These are phyloP conservation scores for Ornithoptera alexandrae DNA, from an alignment of 2,888 invertebrate species.

Conservation along the genomic window DNA sequence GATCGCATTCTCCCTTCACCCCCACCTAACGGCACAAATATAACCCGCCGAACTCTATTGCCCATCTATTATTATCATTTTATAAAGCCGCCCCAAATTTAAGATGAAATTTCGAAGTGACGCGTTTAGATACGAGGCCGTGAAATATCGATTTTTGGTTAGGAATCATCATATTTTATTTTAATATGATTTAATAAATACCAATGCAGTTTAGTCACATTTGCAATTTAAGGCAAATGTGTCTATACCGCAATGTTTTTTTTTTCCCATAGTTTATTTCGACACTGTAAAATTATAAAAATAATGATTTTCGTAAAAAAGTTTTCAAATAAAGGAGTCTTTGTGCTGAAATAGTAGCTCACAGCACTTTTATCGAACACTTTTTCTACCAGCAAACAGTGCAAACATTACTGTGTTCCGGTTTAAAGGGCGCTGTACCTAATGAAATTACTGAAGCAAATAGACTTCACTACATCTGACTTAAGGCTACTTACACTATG, in stretches of 20 bases:
- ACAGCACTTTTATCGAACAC: too few relatives aligned
- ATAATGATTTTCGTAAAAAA: too few relatives aligned
- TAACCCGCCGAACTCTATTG: constrained; percentile 61
- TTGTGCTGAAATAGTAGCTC: too few relatives aligned
- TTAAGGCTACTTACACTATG: background rate
- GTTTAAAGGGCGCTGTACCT: background rate
- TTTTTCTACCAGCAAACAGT: background rate
- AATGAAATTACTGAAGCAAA: background rate
- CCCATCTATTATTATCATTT: constrained; percentile 65
- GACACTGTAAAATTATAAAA: too few relatives aligned
- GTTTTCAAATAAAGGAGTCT: too few relatives aligned
- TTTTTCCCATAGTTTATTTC: too few relatives aligned
- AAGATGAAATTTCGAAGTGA: constrained; percentile 31
- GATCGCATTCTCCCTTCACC: constrained; percentile 49
- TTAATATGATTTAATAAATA: too few relatives aligned
- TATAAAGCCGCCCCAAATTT: constrained; percentile 52
- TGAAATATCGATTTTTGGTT: background rate
- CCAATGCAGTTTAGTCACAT: too few relatives aligned
- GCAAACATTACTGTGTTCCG: background rate
- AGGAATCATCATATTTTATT: background rate
- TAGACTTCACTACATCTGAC: background rate
- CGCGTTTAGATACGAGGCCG: constrained; percentile 2
- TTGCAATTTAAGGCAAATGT: too few relatives aligned
- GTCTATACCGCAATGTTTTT: too few relatives aligned
- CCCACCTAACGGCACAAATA: constrained; percentile 33